Conservation (phyloP, 2,888 invertebrate genomes). For the Orthonychiurus folsomi region DNA sequence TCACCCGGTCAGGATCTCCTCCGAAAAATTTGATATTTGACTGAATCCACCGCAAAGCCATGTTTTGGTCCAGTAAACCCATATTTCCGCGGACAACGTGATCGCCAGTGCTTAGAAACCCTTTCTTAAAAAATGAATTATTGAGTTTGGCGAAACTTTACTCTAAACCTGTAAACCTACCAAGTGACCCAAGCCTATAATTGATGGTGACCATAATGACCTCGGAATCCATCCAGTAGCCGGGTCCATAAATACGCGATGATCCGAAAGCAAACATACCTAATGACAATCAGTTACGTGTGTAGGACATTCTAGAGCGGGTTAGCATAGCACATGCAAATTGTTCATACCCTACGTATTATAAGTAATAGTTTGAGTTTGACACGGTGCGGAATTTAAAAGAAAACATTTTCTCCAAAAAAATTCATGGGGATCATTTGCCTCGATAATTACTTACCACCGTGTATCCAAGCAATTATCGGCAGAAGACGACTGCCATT, state of each 20-base stretch:
- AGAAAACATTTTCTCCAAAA: too few species aligned
- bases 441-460: too few species aligned
- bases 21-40: slow-evolving; percentile 23
- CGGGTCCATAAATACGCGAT: slow-evolving; percentile 28
- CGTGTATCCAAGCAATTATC: slow-evolving; percentile 26
- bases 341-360: too few species aligned
- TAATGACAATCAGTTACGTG: too few species aligned
- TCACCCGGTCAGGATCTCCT: slow-evolving; percentile 20
- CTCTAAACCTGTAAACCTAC: too few species aligned
- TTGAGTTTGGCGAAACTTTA: too few species aligned
- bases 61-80: slow-evolving; percentile 11
- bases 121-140: not conserved
- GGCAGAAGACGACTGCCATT: slow-evolving; percentile 14
- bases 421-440: too few species aligned
- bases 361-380: too few species aligned
- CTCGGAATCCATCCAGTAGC: slow-evolving; percentile 28
- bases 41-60: slow-evolving; percentile 20
- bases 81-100: slow-evolving; percentile 27
- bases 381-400: too few species aligned
- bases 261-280: slow-evolving; percentile 17
- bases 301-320: too few species aligned
- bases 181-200: slow-evolving; percentile 27
- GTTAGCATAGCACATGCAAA: too few species aligned
- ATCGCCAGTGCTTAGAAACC: slow-evolving; percentile 25
- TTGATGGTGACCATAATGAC: slow-evolving; percentile 30